Conservation (phyloP, 2,888 invertebrate genomes). For the Cephus sareptanus region DNA sequence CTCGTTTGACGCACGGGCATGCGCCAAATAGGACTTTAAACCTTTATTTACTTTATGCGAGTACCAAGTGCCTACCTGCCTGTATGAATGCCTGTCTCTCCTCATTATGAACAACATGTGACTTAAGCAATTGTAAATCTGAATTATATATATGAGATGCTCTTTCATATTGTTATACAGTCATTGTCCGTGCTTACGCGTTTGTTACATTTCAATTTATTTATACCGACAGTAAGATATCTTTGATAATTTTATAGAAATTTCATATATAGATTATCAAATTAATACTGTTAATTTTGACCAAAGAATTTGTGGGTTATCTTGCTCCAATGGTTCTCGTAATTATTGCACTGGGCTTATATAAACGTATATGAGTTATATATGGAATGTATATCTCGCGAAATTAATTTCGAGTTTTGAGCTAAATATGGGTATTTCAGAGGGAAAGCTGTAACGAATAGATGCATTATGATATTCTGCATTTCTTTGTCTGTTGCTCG, state of each 20-base stretch:
- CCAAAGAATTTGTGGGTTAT: too few relatives aligned
- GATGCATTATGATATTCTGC: too few relatives aligned
- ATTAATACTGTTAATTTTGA: too few relatives aligned
- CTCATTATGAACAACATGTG: not conserved
- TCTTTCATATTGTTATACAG: not conserved
- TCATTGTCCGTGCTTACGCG: not conserved
- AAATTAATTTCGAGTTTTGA: too few relatives aligned
- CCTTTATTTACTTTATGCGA: not conserved
- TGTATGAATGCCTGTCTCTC: not conserved
- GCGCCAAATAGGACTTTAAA: not conserved
- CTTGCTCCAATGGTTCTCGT: too few relatives aligned
- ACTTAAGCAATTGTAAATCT: not conserved
- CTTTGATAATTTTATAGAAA: not conserved
- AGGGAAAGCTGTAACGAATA: too few relatives aligned
- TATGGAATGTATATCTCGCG: too few relatives aligned
- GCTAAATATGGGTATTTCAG: too few relatives aligned
- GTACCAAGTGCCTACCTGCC: not conserved
- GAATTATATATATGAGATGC: not conserved
- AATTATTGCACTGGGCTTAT: too few relatives aligned
- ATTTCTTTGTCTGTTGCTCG: not conserved
- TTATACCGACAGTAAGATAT: too few relatives aligned
- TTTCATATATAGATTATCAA: not conserved
- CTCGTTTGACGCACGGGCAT: not conserved
- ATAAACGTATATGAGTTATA: too few relatives aligned
- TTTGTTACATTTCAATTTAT: not conserved